These are phyloP conservation scores for Myotis vivesi DNA, from an alignment of 2,797 vertebrate genomes.

Conservation along the genomic window DNA sequence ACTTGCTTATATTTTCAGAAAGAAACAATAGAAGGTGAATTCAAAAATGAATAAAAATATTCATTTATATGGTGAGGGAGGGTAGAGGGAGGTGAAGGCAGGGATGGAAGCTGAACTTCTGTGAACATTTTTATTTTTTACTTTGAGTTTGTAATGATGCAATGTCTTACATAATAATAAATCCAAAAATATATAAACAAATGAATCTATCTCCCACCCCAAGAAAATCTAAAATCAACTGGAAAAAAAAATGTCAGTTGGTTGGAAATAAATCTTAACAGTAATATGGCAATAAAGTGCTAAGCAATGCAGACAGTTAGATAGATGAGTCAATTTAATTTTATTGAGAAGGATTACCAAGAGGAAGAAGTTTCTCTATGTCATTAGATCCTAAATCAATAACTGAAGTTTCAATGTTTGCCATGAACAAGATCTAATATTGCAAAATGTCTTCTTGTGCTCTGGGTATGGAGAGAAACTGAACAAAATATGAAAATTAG, in stretches of 20 bases:
- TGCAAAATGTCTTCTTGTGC: constrained; percentile 56
- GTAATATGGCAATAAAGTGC: background rate
- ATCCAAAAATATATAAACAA: background rate
- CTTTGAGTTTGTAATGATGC: background rate
- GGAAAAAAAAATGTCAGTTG: background rate
- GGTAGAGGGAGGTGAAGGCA: background rate
- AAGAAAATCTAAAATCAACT: constrained; percentile 18
- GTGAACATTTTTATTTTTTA: background rate
- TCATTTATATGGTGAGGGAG: background rate
- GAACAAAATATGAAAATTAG: constrained; percentile 39
- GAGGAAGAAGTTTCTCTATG: constrained; percentile 27
- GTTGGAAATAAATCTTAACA: constrained; percentile 1
- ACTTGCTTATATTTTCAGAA: background rate
- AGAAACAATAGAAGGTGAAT: background rate
- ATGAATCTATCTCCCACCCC: background rate
- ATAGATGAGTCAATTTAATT: constrained; percentile 10
- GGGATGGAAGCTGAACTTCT: background rate
- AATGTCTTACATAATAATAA: background rate
- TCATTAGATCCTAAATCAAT: constrained; percentile 65
- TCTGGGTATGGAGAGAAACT: constrained; percentile 49
- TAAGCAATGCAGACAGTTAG: constrained; percentile 6
- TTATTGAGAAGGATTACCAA: constrained; percentile 52
- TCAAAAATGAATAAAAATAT: background rate
- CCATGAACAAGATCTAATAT: constrained; percentile 59
- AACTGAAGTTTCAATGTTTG: constrained; percentile 66